Conservation (phyloP, 1,140 invertebrate species). For the Pemphigus obesinymphae region DNA sequence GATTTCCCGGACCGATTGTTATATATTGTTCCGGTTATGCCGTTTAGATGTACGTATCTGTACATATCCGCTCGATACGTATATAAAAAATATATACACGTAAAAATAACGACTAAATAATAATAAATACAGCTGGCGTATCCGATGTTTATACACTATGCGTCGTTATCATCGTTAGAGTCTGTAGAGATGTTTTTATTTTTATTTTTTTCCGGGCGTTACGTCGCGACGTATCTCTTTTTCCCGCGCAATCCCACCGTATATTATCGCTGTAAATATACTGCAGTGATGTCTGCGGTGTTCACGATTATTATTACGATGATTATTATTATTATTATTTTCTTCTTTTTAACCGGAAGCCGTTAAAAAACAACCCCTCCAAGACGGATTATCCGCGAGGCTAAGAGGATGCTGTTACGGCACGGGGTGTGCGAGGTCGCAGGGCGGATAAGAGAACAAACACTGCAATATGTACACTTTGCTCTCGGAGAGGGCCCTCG, state of each 20-base stretch:
- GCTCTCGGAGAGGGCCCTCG: too few species aligned
- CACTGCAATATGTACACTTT: not conserved
- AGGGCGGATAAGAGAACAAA: not conserved
- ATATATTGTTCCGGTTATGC: not conserved
- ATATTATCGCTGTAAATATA: too few species aligned
- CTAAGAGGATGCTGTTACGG: too few species aligned
- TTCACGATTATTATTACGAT: too few species aligned
- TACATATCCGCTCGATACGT: not conserved
- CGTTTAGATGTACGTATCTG: too few species aligned
- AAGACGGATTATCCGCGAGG: not conserved
- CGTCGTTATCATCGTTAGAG: not conserved
- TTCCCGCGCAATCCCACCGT: too few species aligned
- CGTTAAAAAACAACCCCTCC: not conserved
- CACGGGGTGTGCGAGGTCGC: too few species aligned
- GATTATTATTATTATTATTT: constrained; percentile 12
- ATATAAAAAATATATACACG: not conserved
- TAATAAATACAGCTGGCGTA: not conserved
- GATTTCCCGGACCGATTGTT: constrained; percentile 13
- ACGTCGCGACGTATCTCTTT: not conserved
- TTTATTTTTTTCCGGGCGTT: not conserved
- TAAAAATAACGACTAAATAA: not conserved
- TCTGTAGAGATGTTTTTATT: not conserved
- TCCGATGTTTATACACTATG: not conserved
- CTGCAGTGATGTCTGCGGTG: not conserved
- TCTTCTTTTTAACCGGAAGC: not conserved